Base-by-base conservation (phyloP, 2,888 invertebrate genomes). In the Polydrusus pterygomalis region DNA sequence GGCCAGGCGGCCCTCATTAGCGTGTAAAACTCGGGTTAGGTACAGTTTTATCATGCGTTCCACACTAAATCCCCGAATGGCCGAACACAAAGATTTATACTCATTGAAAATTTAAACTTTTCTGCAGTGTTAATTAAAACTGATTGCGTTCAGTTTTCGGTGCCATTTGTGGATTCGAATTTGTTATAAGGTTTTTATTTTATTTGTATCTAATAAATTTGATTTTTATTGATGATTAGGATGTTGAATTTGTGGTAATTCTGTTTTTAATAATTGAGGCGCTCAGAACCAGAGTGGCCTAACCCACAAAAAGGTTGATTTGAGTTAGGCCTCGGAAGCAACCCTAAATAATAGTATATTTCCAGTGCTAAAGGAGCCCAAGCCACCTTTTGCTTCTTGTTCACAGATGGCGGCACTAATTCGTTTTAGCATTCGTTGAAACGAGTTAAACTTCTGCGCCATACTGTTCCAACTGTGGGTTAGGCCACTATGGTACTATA, bases 1-100 rank as follows among this genome's bases (percentile, higher is more conserved):
- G 87, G 87, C 88, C 87, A 87, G 87, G 83, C 85, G 83, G 87
- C 86, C 86, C 87, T 87, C 88, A 87, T 88, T 88, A 87, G 87
- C 86, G 88, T 87, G 87, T 86, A 87, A 87, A 87, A 87, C 86
- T 87, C 86, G 86, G 86, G 85, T 86, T 85, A 82, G 84, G 87
- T 87, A 87, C 87, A 87, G 87, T 87, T 86, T 85, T 86, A 86
- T 86, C 86, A 87, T 86, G 84, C 84, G 86, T 85, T 85, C 80
- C 81, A 80, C 80, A 79, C 74, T 77, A 77, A 77, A 77, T 75
- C 75, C 82, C 79, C 71, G 74, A 70, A 70, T 68, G 69, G 74
- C 69, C 77, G 79, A 78, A 78, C 80, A 82, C 80, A 81, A 82
- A 81, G 80, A 81, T 82, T 82, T 81, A 82, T 81, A 77, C 79